Percentiles rank a stretch among this genome's conserved stretches.
phyloP scores from a whole-genome alignment of 2,113 vertebrate species.

The Erythrolamprus reginae region DNA sequence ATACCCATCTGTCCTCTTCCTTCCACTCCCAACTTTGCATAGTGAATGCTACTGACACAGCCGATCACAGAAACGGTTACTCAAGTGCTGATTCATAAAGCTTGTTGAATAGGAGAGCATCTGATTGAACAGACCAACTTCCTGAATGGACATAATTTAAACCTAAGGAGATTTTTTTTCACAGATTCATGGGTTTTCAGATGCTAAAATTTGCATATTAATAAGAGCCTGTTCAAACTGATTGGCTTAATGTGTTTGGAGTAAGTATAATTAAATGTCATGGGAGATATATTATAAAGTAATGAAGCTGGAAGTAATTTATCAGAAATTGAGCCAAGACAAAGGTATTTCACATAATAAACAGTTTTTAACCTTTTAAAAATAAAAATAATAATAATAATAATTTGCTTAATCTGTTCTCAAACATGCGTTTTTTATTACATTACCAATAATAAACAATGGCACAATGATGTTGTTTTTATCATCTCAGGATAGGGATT shows the following conservation, averaged over 20 bases:
- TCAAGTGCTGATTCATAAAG: constrained; percentile 65
- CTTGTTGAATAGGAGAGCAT: constrained; percentile 62
- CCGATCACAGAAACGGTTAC: constrained; percentile 55
- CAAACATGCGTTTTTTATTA: constrained; percentile 46
- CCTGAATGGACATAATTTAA: constrained; percentile 64
- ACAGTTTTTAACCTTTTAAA: constrained; percentile 67
- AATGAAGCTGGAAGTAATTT: constrained; percentile 76
- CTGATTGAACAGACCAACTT: constrained; percentile 66
- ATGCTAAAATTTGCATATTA: constrained; percentile 82
- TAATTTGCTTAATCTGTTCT: constrained; percentile 70
- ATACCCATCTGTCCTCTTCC: not conserved
- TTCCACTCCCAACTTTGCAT: not conserved
- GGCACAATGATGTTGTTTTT: not conserved
- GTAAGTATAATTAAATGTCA: constrained; percentile 80
- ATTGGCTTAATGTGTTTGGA: constrained; percentile 78
- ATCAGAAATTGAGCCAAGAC: constrained; percentile 70
- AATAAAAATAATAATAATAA: constrained; percentile 46
- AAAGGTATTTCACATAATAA: constrained; percentile 74
- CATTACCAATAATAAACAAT: constrained; percentile 28
- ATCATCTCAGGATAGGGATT: not conserved
- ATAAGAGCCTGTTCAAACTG: constrained; percentile 79
- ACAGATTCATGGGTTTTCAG: constrained; percentile 70
- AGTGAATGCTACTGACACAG: constrained; percentile 52
- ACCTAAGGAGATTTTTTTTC: constrained; percentile 63
- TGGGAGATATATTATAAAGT: constrained; percentile 74